These are phyloP conservation scores for Heteromyza rotundicornis DNA, from an alignment of 2,888 invertebrate genomes.

Conservation along the genomic window DNA sequence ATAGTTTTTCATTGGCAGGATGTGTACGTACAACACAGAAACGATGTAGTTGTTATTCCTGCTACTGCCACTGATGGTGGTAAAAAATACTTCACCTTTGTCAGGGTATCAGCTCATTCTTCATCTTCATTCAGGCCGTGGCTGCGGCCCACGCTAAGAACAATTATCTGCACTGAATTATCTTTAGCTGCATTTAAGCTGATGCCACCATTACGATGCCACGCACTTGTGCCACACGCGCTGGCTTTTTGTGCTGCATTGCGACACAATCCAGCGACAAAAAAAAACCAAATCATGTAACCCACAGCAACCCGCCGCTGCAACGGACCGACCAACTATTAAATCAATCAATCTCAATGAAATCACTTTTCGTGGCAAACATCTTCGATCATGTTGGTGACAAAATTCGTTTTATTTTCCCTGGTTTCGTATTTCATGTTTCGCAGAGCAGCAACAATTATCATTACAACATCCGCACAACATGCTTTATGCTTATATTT, in stretches of 20 bases:
- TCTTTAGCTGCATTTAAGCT: not conserved
- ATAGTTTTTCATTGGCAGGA: too few species aligned
- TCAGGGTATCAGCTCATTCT: too few species aligned
- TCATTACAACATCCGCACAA: constrained; percentile 1
- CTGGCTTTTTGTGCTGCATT: not conserved
- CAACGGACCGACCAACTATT: too few species aligned
- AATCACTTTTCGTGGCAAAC: not conserved
- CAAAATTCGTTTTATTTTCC: not conserved
- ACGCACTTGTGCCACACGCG: not conserved
- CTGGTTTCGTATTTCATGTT: not conserved
- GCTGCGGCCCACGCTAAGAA: not conserved
- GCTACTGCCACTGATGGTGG: too few species aligned
- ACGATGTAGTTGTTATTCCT: too few species aligned
- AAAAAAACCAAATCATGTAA: too few species aligned
- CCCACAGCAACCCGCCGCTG: too few species aligned
- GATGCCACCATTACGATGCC: not conserved
- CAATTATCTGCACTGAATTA: not conserved
- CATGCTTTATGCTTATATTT: not conserved
- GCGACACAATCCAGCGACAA: too few species aligned
- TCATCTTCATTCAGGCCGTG: not conserved
- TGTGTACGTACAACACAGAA: too few species aligned
- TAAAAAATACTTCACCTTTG: too few species aligned
- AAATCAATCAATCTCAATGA: constrained; percentile 6
- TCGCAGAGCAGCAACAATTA: constrained; percentile 1
- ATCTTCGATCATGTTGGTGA: constrained; percentile 3